Percentiles rank a stretch among this genome's conserved stretches.
phyloP scores from a whole-genome alignment of 2,888 invertebrate genomes.

The Tetragnatha montana region DNA sequence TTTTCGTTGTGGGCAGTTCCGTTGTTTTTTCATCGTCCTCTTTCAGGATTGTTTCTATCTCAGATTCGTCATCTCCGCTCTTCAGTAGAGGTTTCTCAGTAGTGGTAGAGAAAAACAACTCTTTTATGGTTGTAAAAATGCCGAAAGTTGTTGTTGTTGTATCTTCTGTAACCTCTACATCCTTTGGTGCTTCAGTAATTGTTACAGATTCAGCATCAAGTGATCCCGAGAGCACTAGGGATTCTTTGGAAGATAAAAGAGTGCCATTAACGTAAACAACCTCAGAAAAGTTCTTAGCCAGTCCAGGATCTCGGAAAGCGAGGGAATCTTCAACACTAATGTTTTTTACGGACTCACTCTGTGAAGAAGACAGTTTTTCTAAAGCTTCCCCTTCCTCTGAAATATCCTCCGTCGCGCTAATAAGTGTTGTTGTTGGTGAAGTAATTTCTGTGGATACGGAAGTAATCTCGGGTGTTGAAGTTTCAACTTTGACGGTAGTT shows the following conservation, averaged over 20 bases:
- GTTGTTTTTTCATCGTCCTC: not conserved
- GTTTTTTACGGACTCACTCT: constrained; percentile 37
- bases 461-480: not conserved
- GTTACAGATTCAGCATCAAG: too few species aligned
- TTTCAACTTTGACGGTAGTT: not conserved
- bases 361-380: constrained; percentile 23
- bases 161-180: not conserved
- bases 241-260: not conserved
- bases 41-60: not conserved
- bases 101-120: constrained; percentile 20
- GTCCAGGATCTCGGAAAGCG: constrained; percentile 5
- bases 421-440: not conserved
- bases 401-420: not conserved
- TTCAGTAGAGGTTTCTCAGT: not conserved
- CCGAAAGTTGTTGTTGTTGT: not conserved
- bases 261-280: not conserved
- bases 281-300: not conserved
- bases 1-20: not conserved
- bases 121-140: constrained; percentile 41
- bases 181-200: not conserved
- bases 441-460: not conserved
- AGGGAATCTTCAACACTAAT: constrained; percentile 39
- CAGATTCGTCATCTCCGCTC: not conserved
- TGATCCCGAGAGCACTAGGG: too few species aligned
- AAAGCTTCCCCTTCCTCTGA: not conserved